Evolutionary conservation across 2,113 vertebrate species (phyloP), one percentile per base, ranked within the genome.

Genomic region (Neodontobutis hainanensis): DNA sequence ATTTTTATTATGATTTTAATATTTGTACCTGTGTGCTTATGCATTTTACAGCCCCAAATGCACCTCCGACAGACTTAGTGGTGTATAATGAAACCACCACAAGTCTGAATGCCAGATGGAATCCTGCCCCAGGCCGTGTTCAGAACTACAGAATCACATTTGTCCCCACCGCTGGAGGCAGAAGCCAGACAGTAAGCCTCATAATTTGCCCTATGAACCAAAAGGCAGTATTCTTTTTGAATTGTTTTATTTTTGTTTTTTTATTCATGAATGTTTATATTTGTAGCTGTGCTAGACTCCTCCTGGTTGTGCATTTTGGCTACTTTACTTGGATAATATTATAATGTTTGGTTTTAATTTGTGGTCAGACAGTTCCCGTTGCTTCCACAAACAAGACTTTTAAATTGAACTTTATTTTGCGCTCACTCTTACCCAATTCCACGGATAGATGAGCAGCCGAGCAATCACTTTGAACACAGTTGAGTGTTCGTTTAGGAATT

Each of bases 31-130:
- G 12, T 65, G 27, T 77, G 7, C 34, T 55, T 64, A 43, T 78
- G 14, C 48, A 6, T 66, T 62, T 71, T 66, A 27, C 84, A 99
- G 96, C 88, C 70, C 93, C 94, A 42, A 93, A 87, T 55, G 95
- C 92, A 75, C 93, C 95, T 11, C 95, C 97, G 50, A 92, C 94
- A 59, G 94, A 98, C 81, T 93, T 99, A 70, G 94, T 96, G 75
- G 96, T 99, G 55, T 99, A 94, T 84, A 98, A 99, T 14, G 95
- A 95, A 57, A 97, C 96, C 51, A 95, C 92, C 50, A 96, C 93
- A 79, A 95, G 91, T 61, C 81, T 99, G 83, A 97, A 95, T 0
- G 92, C 96, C 50, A 95, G 95, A 78, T 99, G 97, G 97, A 94
- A 96, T 73, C 93, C 95, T 47, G 95, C 96, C 50, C 91, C 91